These are phyloP conservation scores for Uria lomvia DNA, from an alignment of 2,113 vertebrate genomes.

Conservation along the genomic window DNA sequence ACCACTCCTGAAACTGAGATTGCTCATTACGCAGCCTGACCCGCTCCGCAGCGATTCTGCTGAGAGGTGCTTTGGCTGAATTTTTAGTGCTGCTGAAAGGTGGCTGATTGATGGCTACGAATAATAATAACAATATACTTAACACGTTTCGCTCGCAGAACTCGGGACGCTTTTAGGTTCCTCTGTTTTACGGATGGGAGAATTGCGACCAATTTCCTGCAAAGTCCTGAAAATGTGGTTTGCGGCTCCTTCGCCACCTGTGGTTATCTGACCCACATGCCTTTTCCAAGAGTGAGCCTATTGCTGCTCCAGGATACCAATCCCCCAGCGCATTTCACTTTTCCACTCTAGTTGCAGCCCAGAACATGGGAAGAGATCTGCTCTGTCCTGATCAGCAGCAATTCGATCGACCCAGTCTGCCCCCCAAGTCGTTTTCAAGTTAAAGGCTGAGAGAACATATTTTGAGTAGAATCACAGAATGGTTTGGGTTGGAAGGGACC, in stretches of 20 bases:
- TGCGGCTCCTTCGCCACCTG: not conserved
- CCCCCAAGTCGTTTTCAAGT: not conserved
- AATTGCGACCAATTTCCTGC: not conserved
- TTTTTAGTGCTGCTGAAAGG: not conserved
- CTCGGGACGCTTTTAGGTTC: not conserved
- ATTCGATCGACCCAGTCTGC: not conserved
- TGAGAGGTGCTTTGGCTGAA: not conserved
- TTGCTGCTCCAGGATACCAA: not conserved
- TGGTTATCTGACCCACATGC: accelerated
- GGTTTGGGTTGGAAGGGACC: not conserved
- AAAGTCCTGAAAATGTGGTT: not conserved
- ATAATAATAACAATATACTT: not conserved
- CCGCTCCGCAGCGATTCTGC: not conserved
- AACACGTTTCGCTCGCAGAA: not conserved
- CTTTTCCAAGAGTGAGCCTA: accelerated
- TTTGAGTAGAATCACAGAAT: not conserved
- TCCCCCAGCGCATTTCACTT: not conserved
- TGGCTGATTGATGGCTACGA: not conserved
- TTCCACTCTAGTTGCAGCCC: not conserved
- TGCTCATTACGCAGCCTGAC: not conserved
- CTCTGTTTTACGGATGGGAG: not conserved
- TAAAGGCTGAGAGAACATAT: not conserved
- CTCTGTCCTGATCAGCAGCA: accelerated
- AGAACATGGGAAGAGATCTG: not conserved
- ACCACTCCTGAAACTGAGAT: not conserved